These are phyloP conservation scores for Symphodus melops DNA, from an alignment of 2,113 vertebrate species.

Conservation along the genomic window DNA sequence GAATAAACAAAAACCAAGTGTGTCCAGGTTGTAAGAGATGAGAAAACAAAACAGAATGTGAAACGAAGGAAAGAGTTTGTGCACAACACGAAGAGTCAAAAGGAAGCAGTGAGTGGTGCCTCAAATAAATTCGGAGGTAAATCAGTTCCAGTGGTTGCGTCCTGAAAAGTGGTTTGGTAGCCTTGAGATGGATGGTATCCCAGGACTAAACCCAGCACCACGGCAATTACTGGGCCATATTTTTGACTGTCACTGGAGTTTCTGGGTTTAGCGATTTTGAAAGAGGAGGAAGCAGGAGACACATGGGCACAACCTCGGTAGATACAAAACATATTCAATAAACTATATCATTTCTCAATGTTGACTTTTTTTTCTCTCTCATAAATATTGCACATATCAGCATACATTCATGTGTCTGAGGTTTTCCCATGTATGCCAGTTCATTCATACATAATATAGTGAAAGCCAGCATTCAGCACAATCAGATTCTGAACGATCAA, in stretches of 20 bases:
- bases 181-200: conserved; percentile 58
- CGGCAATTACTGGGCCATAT: conserved; percentile 63
- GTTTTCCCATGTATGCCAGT: no score
- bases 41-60: neutral
- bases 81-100: conserved; percentile 18
- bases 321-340: neutral
- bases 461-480: no score
- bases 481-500: no score
- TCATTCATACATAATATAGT: no score
- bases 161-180: conserved; percentile 63
- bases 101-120: conserved; percentile 26
- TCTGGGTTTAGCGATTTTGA: conserved; percentile 22
- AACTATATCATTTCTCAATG: no score
- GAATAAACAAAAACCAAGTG: neutral
- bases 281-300: conserved; percentile 13
- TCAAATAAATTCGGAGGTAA: conserved; percentile 58
- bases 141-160: conserved; percentile 74
- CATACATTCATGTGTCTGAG: no score
- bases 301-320: neutral
- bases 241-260: conserved; percentile 56
- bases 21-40: conserved; percentile 3
- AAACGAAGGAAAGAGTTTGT: conserved; percentile 30
- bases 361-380: no score
- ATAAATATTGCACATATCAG: no score
- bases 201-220: conserved; percentile 54